Evolutionary conservation across 2,797 vertebrate species (phyloP).

Genomic region (Lerista edwardsae): DNA sequence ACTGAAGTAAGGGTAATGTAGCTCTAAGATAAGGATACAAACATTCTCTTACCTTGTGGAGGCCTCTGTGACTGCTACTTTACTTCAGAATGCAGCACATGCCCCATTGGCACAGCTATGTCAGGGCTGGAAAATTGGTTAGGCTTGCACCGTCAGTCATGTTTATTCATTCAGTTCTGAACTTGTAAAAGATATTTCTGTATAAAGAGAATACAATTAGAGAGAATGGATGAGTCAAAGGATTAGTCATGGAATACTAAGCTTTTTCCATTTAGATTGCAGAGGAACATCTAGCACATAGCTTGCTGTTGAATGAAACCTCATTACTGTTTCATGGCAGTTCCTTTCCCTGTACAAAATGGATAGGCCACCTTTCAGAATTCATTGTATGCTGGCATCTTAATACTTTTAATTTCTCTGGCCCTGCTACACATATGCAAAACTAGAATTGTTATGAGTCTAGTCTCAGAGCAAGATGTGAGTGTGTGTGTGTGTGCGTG

Average conservation of each 20-base stretch:
- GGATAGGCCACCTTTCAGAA: conserved; percentile 37
- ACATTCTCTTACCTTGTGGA: no score
- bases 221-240: conserved; percentile 49
- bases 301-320: conserved; percentile 52
- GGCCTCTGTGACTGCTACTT: no score
- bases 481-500: not conserved
- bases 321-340: conserved; percentile 56
- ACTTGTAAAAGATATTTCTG: conserved; percentile 49
- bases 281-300: conserved; percentile 45
- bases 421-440: not conserved
- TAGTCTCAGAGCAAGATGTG: not conserved
- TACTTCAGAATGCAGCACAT: no score
- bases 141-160: conserved; percentile 44
- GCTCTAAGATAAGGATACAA: no score
- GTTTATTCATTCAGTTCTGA: conserved; percentile 66
- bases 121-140: no score
- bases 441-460: not conserved
- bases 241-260: conserved; percentile 56
- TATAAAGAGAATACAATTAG: conserved; percentile 58
- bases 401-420: not conserved
- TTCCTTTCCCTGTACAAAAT: conserved; percentile 62
- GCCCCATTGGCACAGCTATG: no score
- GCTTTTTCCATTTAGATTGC: conserved; percentile 55
- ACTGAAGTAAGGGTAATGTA: no score
- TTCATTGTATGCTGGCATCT: conserved; percentile 44